Percentiles rank a stretch among this genome's conserved stretches.
Evolutionary conservation across 2,797 vertebrate genomes (phyloP).

Genomic region (Champsocephalus esox): DNA sequence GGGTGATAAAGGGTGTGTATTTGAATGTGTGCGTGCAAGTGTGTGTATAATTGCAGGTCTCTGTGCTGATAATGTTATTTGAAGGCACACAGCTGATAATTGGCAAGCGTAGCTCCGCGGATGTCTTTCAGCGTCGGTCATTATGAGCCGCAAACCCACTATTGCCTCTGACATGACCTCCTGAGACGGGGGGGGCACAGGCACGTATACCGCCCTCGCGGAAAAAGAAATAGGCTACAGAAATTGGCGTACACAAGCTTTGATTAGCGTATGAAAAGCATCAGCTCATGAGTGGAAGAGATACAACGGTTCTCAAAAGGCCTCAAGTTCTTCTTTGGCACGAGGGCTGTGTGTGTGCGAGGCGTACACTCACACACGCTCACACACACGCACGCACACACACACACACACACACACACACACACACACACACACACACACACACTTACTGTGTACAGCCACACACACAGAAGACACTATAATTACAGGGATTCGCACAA

Average conservation of each 20-base stretch:
- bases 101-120: slow-evolving; percentile 73
- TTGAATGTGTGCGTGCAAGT: slow-evolving; percentile 16
- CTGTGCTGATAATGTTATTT: slow-evolving; percentile 85
- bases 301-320: slow-evolving; percentile 64
- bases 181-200: slow-evolving; percentile 32
- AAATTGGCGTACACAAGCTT: slow-evolving; percentile 46
- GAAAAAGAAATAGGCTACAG: slow-evolving; percentile 1
- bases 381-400: slow-evolving; percentile 59
- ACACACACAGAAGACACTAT: slow-evolving; percentile 67
- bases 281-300: slow-evolving; percentile 56
- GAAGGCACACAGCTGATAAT: slow-evolving; percentile 85
- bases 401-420: slow-evolving; percentile 59
- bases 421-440: slow-evolving; percentile 43
- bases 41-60: slow-evolving; percentile 81
- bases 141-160: slow-evolving; percentile 76
- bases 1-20: slow-evolving; percentile 57
- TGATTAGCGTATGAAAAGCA: slow-evolving; percentile 66
- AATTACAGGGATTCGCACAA: slow-evolving; percentile 80
- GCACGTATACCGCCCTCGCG: background rate
- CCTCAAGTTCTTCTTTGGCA: slow-evolving; percentile 60
- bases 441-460: slow-evolving; percentile 66
- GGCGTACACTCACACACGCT: slow-evolving; percentile 25
- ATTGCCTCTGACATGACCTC: slow-evolving; percentile 73
- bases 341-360: slow-evolving; percentile 51
- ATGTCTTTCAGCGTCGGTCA: slow-evolving; percentile 80